Evolutionary conservation across 2,797 vertebrate genomes (phyloP), one percentile per base, ranked within the genome.

Genomic region (Rhinella marina): DNA sequence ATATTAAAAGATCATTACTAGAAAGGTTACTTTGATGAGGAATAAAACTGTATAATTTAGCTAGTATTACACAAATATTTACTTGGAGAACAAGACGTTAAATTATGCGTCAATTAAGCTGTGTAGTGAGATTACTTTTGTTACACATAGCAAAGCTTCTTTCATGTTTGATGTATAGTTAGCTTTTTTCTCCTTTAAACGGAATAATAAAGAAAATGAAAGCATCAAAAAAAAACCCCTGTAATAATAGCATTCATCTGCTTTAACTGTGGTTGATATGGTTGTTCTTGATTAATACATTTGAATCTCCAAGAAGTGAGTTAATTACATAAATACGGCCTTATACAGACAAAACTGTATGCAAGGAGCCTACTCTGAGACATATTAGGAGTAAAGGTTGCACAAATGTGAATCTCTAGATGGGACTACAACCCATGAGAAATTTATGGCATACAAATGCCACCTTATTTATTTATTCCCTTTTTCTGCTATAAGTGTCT

Each of bases 1-100:
- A 79, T 19, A 72, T 73, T 70, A 59, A 61, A 66, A 86, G 27
- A 59, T 82, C n/a, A 81, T 70, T 32, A 56, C 16, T 48, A 21
- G n/a, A 13, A 72, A 19, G 16, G 14, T 81, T 14, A 73, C 17
- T 9, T 61, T 73, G 32, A 73, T 86, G 54, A 23, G 29, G 17
- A 23, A 82, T 82, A 82, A 64, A 54, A 13, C 19, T 17, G 6
- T 66, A 64, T 50, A 7, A 52, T 41, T 76, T 27, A 72, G 23
- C 73, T 29, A 21, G 6, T 19, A 50, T 1, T 52, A 21, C 23
- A 25, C 0, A 61, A 52, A 62, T 66, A 50, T 85, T 77, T 78
- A 64, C 57, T 64, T 48, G 7, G 6, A 64, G 59, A 81, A 52
- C 21, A 75, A 23, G 48, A 19, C 12, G 7, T 41, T 61, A 81